Conservation (phyloP, 1,140 invertebrate genomes). For the Nasonia giraulti region DNA sequence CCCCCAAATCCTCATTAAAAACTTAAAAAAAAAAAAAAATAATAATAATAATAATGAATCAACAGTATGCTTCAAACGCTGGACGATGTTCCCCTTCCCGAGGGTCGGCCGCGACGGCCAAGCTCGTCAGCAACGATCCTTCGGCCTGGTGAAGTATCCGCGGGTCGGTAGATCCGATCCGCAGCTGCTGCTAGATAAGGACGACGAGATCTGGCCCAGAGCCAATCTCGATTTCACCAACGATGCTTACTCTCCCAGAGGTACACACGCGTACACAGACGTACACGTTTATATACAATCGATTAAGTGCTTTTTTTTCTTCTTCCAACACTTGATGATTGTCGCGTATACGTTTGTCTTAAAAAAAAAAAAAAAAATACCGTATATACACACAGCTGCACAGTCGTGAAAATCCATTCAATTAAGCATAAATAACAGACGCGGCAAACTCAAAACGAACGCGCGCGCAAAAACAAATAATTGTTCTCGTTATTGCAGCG, state of each 20-base stretch:
- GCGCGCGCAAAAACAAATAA: too few relatives aligned
- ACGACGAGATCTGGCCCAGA: not conserved
- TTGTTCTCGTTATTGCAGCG: too few relatives aligned
- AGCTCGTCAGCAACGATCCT: slow-evolving; percentile 11
- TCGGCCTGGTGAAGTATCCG: slow-evolving; percentile 41
- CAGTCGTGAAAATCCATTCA: too few relatives aligned
- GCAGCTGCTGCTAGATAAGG: not conserved
- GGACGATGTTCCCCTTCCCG: not conserved
- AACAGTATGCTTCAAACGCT: slow-evolving; percentile 21
- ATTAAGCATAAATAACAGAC: too few relatives aligned
- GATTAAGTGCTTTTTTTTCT: not conserved
- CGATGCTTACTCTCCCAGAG: slow-evolving; percentile 14
- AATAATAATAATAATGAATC: not conserved
- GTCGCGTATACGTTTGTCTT: too few relatives aligned
- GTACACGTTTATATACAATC: too few relatives aligned
- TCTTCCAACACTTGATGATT: not conserved
- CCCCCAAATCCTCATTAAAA: too few relatives aligned
- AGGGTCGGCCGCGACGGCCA: not conserved
- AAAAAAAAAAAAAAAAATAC: too few relatives aligned
- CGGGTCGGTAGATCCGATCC: slow-evolving; percentile 35
- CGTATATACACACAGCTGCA: too few relatives aligned
- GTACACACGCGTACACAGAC: not conserved
- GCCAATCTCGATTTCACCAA: not conserved
- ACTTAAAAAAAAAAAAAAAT: not conserved
- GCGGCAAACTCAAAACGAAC: too few relatives aligned